A percentile compares a stretch with the other conserved stretches of the same genome.
Conservation (phyloP, 2,113 vertebrate genomes). For the Scomber japonicus region DNA sequence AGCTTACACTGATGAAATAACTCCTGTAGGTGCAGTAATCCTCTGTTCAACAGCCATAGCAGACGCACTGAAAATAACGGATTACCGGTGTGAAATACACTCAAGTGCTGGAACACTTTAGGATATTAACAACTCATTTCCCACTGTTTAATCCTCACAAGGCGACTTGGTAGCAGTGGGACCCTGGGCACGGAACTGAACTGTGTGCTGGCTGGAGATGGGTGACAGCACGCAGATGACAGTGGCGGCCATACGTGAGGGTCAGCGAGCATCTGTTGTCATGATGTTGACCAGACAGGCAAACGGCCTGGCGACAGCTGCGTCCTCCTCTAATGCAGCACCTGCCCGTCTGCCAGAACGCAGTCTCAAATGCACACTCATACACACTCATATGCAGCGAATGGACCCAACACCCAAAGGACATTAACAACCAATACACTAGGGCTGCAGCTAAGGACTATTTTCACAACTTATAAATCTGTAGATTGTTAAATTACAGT, state of each 20-base stretch:
- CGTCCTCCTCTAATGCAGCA: conserved; percentile 59
- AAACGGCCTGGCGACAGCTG: conserved; percentile 76
- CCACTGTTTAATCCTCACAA: conserved; percentile 50
- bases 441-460: neutral
- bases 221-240: conserved; percentile 50
- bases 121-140: conserved; percentile 70
- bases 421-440: neutral
- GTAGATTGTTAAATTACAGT: too few relatives aligned
- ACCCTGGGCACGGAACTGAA: conserved; percentile 12
- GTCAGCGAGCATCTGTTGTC: conserved; percentile 80
- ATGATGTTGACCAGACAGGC: conserved; percentile 73
- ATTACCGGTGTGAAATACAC: conserved; percentile 64
- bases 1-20: conserved; percentile 74
- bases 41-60: conserved; percentile 60
- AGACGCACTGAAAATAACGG: conserved; percentile 60
- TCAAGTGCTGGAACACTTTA: conserved; percentile 67
- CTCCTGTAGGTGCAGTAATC: conserved; percentile 74
- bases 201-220: conserved; percentile 33
- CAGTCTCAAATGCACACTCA: conserved; percentile 24
- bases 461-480: neutral
- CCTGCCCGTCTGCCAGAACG: conserved; percentile 56
- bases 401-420: neutral
- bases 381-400: neutral
- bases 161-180: conserved; percentile 13
- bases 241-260: conserved; percentile 45